Evolutionary conservation across 1,140 invertebrate species (phyloP).

Genomic region (Bombus haemorrhoidalis): DNA sequence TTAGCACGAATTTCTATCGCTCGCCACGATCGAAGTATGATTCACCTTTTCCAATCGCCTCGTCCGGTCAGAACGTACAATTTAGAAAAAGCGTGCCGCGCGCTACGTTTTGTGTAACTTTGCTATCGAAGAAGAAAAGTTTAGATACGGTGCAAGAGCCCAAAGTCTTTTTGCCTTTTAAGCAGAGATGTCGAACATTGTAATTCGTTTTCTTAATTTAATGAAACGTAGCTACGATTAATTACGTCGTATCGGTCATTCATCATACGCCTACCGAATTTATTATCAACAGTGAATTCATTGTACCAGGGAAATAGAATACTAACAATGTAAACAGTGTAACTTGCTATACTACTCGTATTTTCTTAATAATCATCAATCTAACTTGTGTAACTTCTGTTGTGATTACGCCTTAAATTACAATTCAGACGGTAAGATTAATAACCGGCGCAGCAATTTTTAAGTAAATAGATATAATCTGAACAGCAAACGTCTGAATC

Average conservation of each 20-base stretch:
- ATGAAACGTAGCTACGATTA: neutral
- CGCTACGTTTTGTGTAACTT: neutral
- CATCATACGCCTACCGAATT: neutral
- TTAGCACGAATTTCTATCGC: neutral
- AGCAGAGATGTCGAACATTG: neutral
- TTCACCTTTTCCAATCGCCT: neutral
- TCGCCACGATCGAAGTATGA: constrained; percentile 3
- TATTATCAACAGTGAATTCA: neutral
- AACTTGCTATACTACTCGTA: neutral
- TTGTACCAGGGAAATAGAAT: neutral
- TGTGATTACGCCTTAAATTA: neutral
- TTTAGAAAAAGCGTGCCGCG: neutral
- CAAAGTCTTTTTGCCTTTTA: neutral
- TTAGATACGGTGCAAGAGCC: neutral
- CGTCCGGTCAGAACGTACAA: neutral
- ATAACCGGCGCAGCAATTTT: neutral
- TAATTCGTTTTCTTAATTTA: neutral
- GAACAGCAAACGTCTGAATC: neutral
- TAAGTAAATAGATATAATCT: neutral
- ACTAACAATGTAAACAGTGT: neutral
- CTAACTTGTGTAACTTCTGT: neutral
- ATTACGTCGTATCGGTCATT: neutral
- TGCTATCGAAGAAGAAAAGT: neutral
- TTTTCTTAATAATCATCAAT: neutral
- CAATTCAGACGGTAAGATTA: neutral